Evolutionary conservation across 2,113 vertebrate genomes (phyloP).

Genomic region (Promerops cafer): DNA sequence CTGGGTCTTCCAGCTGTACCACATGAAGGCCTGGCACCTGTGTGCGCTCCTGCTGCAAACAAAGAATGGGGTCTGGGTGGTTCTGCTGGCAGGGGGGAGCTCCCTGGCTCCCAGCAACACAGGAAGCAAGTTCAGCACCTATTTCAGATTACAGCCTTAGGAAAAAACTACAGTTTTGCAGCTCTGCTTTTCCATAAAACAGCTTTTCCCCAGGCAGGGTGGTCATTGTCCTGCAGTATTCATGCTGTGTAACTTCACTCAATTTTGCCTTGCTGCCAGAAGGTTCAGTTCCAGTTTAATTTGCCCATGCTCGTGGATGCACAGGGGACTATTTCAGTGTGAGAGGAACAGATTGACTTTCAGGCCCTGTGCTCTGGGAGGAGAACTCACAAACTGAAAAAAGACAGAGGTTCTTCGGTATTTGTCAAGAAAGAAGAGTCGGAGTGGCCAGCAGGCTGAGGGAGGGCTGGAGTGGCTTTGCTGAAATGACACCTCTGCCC

Average conservation of each 20-base stretch:
- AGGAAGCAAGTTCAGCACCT: background rate
- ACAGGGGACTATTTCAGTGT: background rate
- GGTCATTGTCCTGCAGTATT: background rate
- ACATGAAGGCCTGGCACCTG: rapidly evolving
- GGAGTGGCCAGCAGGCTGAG: background rate
- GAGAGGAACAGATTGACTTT: background rate
- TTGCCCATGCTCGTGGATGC: background rate
- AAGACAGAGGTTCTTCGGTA: background rate
- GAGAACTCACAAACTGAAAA: background rate
- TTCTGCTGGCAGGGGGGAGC: background rate
- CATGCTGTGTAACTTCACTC: background rate
- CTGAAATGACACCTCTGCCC: background rate
- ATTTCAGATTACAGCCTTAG: background rate
- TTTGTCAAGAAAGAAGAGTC: background rate
- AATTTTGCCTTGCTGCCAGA: background rate
- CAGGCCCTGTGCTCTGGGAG: background rate
- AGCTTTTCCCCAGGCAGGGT: background rate
- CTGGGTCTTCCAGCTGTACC: background rate
- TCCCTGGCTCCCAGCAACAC: background rate
- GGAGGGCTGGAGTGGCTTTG: background rate
- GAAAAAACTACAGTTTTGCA: background rate
- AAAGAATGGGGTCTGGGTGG: background rate
- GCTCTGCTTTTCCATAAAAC: background rate
- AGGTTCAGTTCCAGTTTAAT: background rate
- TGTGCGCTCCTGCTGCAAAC: background rate